These are phyloP conservation scores for Ephialtes manifestator DNA, from an alignment of 2,888 invertebrate species.

Conservation along the genomic window DNA sequence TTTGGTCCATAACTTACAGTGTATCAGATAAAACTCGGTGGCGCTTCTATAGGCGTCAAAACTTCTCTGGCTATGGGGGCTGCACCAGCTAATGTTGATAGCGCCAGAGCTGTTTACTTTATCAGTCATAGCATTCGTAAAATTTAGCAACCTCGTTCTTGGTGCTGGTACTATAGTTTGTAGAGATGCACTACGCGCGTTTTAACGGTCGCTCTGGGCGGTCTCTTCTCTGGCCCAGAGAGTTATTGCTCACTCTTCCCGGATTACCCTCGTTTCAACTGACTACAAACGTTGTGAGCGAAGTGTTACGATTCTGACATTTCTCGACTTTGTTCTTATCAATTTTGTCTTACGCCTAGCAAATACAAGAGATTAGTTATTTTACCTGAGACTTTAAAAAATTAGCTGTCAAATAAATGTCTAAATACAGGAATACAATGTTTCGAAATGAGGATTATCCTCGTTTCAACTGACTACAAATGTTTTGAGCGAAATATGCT, in stretches of 20 bases:
- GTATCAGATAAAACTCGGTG: constrained; percentile 20
- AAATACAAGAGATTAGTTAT: too few relatives aligned
- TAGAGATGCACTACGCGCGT: constrained; percentile 35
- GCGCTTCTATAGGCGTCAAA: not conserved
- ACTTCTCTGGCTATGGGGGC: not conserved
- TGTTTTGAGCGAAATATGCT: constrained; percentile 40
- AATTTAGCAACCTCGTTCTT: constrained; percentile 35
- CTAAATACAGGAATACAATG: too few relatives aligned
- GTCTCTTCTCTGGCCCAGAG: constrained; percentile 35
- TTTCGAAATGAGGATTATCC: too few relatives aligned
- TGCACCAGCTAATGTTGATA: constrained; percentile 43
- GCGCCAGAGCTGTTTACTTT: constrained; percentile 49
- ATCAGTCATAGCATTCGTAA: constrained; percentile 53
- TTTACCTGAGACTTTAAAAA: too few relatives aligned
- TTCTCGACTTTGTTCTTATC: constrained; percentile 48
- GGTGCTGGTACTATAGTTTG: constrained; percentile 18
- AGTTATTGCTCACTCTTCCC: constrained; percentile 64
- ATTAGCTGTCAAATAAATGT: too few relatives aligned
- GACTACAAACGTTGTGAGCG: constrained; percentile 53
- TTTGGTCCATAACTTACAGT: not conserved
- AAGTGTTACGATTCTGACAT: constrained; percentile 47
- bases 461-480: constrained; percentile 60
- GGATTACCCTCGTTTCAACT: constrained; percentile 63
- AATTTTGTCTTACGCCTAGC: constrained; percentile 31
- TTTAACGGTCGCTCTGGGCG: constrained; percentile 36